A percentile compares a stretch with the other conserved stretches of the same genome.
Conservation (phyloP, 2,888 invertebrate genomes). For the Volucella inanis region DNA sequence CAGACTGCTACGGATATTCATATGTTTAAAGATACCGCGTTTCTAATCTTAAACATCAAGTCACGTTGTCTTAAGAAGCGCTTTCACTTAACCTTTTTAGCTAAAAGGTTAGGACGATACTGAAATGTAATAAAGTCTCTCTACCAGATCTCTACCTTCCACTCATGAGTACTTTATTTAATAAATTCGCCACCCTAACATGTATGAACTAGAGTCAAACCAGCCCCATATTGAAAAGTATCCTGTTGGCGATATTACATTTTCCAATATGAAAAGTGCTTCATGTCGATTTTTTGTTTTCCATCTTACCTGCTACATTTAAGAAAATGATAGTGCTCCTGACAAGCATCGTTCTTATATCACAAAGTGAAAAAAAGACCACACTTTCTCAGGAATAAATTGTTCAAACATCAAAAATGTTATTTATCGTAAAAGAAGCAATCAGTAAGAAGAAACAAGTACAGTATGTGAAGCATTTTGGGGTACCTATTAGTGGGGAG, state of each 20-base stretch:
- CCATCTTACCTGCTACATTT: neutral
- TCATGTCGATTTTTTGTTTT: slow-evolving; percentile 2
- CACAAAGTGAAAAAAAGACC: neutral
- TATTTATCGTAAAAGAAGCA: neutral
- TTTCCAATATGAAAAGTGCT: slow-evolving; percentile 20
- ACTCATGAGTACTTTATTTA: neutral
- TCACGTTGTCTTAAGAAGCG: no score
- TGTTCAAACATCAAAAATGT: neutral
- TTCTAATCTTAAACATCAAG: no score
- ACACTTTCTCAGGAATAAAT: neutral
- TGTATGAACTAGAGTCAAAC: neutral
- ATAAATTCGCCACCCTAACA: neutral
- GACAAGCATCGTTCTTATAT: neutral
- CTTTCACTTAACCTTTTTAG: no score
- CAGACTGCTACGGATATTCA: no score
- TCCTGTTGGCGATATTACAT: slow-evolving; percentile 3
- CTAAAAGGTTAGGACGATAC: no score
- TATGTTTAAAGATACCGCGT: no score
- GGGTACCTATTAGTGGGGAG: neutral
- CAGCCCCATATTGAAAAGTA: slow-evolving; percentile 5
- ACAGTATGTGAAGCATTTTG: neutral
- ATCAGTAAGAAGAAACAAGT: neutral
- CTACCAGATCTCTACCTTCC: no score
- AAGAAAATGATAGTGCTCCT: neutral
- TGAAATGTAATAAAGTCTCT: no score